Base-by-base conservation (phyloP, 2,113 vertebrate species). In the Cyprinodon tularosa region DNA sequence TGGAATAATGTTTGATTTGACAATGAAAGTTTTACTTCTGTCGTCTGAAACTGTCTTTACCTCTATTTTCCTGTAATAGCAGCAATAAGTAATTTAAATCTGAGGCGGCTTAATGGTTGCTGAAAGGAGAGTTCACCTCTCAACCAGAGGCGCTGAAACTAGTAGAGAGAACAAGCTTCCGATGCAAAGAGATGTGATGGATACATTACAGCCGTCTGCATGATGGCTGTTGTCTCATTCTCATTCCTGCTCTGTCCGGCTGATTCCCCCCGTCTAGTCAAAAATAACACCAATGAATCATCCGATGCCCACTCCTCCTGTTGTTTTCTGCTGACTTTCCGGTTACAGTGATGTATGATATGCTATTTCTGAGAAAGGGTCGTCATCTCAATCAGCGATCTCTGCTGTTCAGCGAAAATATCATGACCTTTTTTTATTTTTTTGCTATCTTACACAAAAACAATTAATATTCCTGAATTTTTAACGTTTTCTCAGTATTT, bases 281-380 rank as follows among this genome's bases (percentile, higher is more conserved):
- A 36, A 60, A 44, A 44, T 29, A 61, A 71, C 29, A 13, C 11
- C 7, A 71, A 40, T 61, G 53, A 71, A 44, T 44, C 57, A 71
- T 70, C 29, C 13, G 4, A 50, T 38, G 9, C 45, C 47, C 17
- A 12, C 66, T 12, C 6, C 36, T 15, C 20, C 22, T 66, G 44
- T 47, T 57, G 50, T 8, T 64, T 37, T 65, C 39, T 44, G 63
- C 40, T 36, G 61, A 62, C 3, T 62, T 4, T 38, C 36, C 17
- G 22, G 11, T 5, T n/a, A n/a, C 9, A 20, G 63, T 40, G 12
- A 17, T 12, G n/a, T 10, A 4, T n/a, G 39, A 2, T 57, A 42
- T 9, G 7, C 50, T n/a, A 57, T 4, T 20, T 8, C 3, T 6
- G 17, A 9, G 9, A 20, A 57, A n/a, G 17, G 44, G 7, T 57